A percentile compares a stretch with the other conserved stretches of the same genome.
These are phyloP conservation scores for Onchidella celtica DNA, from an alignment of 2,888 invertebrate genomes.

Conservation along the genomic window DNA sequence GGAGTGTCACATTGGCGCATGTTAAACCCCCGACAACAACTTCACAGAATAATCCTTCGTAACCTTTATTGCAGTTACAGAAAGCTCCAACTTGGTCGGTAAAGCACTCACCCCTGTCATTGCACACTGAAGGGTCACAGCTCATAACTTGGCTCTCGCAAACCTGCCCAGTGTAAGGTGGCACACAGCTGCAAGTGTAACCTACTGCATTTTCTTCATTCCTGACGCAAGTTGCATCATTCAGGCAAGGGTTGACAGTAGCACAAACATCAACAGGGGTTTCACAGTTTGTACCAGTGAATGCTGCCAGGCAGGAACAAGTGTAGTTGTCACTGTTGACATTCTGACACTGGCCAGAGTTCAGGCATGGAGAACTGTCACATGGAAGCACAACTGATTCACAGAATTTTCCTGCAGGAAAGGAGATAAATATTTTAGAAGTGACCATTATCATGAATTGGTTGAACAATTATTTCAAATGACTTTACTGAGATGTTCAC, in stretches of 20 bases:
- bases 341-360: conserved; percentile 37
- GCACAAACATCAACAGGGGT: conserved; percentile 61
- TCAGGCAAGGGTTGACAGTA: conserved; percentile 63
- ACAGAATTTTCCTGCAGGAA: conserved; percentile 48
- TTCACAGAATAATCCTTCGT: conserved; percentile 53
- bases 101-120: conserved; percentile 10
- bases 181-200: conserved; percentile 23
- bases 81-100: conserved; percentile 34
- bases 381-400: conserved; percentile 31
- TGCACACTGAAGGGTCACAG: conserved; percentile 42
- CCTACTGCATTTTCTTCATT: neutral
- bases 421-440: too few relatives aligned
- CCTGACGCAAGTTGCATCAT: conserved; percentile 60
- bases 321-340: conserved; percentile 18
- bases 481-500: too few relatives aligned
- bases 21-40: conserved; percentile 55
- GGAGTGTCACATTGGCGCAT: conserved; percentile 53
- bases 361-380: conserved; percentile 44
- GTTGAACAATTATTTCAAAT: too few relatives aligned
- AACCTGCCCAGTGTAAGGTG: conserved; percentile 23
- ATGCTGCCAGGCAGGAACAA: conserved; percentile 42
- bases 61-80: conserved; percentile 22
- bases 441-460: too few relatives aligned
- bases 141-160: conserved; percentile 31
- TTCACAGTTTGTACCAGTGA: conserved; percentile 57